Conservation (phyloP, 2,797 vertebrate genomes). For the Cheirogaleus major region DNA sequence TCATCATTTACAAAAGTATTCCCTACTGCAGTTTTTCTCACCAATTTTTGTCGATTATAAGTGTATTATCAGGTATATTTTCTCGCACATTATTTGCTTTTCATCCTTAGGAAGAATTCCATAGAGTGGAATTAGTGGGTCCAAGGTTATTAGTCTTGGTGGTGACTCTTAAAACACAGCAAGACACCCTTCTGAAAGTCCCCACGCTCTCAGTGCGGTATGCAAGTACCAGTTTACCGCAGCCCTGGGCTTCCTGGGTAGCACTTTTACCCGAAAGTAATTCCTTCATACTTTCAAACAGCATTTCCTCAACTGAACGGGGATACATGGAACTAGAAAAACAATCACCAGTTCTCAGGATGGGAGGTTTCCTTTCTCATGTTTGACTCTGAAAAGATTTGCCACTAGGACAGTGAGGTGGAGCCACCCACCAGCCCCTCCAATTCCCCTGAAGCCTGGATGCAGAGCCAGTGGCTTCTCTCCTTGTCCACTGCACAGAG, state of each 20-base stretch:
- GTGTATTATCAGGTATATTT: background rate
- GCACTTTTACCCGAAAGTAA: background rate
- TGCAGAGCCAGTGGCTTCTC: background rate
- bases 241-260: too few species aligned
- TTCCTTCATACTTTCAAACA: background rate
- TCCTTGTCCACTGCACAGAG: rapidly evolving
- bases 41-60: background rate
- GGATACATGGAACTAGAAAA: background rate
- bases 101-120: background rate
- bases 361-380: background rate
- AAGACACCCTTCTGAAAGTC: background rate
- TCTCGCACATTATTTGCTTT: background rate
- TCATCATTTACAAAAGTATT: background rate
- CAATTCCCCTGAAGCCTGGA: background rate
- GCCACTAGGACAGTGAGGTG: background rate
- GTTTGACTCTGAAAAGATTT: background rate
- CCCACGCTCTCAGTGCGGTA: rapidly evolving
- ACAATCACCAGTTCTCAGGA: background rate
- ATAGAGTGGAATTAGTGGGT: background rate
- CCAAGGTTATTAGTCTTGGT: background rate
- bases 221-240: rapidly evolving
- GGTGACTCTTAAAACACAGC: background rate
- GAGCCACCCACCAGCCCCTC: too few species aligned
- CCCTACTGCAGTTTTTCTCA: too few species aligned
- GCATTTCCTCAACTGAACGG: background rate